Base-by-base conservation (phyloP, 2,113 vertebrate genomes). In the Machaerirhynchus nigripectus region DNA sequence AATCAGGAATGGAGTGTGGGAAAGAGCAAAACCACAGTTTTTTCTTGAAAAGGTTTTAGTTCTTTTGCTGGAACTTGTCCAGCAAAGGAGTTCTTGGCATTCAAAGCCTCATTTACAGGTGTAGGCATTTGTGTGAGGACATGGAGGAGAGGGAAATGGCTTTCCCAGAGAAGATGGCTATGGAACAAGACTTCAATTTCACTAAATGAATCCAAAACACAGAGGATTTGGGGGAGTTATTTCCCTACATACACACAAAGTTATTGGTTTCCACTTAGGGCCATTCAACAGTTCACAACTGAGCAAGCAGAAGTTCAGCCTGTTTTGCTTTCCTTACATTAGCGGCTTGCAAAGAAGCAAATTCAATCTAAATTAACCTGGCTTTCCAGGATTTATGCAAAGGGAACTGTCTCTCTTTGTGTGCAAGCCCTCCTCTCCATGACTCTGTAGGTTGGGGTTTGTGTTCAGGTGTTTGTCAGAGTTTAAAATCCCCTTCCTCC, bases 1-100 rank as follows among this genome's bases (percentile, higher is more conserved):
- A 91, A 70, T 73, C 26, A 70, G 65, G 59, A 92, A 73, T 47
- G 26, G 35, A 77, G 60, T 89, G 89, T 97, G 93, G 90, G 90
- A 95, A 96, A 89, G 37, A 90, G 31, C 1, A 89, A 90, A 80
- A 7, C 5, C 0, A 1, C 14, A 11, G 11, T 2, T 4, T 53
- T 76, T 57, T 40, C 11, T 84, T 81, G 59, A 40, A 60, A 77
- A 76, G 3, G 3, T 61, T 86, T 82, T 68, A 87, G 67, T 78
- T 90, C 52, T 74, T 89, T 81, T 67, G 23, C 68, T 94, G 91
- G 86, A 94, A 63, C 6, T 4, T 33, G 19, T 91, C 75, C 68
- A 88, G 18, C 42, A 70, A 70, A 70, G 49, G 55, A 81, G 53
- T 10, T 89, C 56, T 75, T 93, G 86, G 56, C 90, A 78, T 83